Conservation (phyloP, 2,888 invertebrate genomes). For the Aquatica leii region DNA sequence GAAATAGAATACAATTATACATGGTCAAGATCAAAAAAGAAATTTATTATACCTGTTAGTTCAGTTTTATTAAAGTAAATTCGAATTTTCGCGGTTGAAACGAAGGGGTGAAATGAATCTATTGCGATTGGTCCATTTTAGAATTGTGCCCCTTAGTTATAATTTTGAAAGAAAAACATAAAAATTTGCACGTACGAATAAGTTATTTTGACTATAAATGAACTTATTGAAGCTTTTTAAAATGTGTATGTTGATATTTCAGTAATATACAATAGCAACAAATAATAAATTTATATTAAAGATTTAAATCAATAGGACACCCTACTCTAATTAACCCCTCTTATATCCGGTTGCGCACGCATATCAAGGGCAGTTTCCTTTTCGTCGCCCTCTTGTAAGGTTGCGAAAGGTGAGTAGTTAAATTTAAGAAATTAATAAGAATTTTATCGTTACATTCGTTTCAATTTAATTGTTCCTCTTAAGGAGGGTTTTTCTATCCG, state of each 20-base stretch:
- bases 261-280: too few species aligned
- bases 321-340: conserved; percentile 21
- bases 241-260: too few species aligned
- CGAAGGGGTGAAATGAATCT: too few species aligned
- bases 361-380: conserved; percentile 50
- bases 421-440: conserved; percentile 18
- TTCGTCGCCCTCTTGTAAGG: conserved; percentile 54
- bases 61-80: too few species aligned
- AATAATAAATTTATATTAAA: not conserved
- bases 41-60: too few species aligned
- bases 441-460: conserved; percentile 20
- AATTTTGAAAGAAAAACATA: too few species aligned
- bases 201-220: conserved; percentile 1
- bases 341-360: conserved; percentile 54
- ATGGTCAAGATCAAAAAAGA: too few species aligned
- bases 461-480: conserved; percentile 1
- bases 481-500: conserved; percentile 1
- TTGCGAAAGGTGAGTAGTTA: conserved; percentile 46
- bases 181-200: too few species aligned
- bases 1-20: too few species aligned
- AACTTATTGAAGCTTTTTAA: conserved; percentile 21
- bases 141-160: too few species aligned
- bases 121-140: too few species aligned
- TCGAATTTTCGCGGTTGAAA: too few species aligned
- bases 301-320: conserved; percentile 26